These are phyloP conservation scores for Rallus limicola DNA, from an alignment of 2,113 vertebrate species.

Conservation along the genomic window DNA sequence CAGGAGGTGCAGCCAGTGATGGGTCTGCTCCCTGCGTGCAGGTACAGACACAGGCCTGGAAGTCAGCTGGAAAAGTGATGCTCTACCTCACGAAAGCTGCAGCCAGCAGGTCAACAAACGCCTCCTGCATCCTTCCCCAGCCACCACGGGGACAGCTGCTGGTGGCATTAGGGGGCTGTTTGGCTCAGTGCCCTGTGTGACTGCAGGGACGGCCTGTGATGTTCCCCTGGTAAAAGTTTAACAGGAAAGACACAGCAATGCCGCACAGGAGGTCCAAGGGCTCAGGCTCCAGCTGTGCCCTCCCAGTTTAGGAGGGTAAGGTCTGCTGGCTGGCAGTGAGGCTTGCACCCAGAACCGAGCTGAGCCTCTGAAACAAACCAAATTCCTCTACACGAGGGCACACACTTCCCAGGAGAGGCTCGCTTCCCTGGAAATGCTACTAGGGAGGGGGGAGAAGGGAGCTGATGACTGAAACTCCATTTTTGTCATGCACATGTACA, in stretches of 20 bases:
- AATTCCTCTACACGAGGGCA: not conserved
- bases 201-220: not conserved
- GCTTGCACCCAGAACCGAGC: not conserved
- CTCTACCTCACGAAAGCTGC: not conserved
- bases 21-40: accelerated
- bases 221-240: not conserved
- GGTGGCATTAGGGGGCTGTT: accelerated
- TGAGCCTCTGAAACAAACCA: accelerated
- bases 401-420: not conserved
- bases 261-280: not conserved
- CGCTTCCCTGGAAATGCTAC: not conserved
- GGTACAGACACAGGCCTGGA: accelerated
- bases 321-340: not conserved
- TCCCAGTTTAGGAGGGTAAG: not conserved
- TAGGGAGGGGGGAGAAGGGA: not conserved
- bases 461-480: not conserved
- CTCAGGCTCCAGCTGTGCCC: not conserved
- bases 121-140: not conserved
- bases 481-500: not conserved
- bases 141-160: not conserved
- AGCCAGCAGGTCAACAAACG: accelerated
- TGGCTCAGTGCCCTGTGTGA: no score
- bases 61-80: not conserved
- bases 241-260: accelerated
- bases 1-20: not conserved